Evolutionary conservation across 2,888 invertebrate genomes (phyloP).

Genomic region (Argyresthia goedartella): DNA sequence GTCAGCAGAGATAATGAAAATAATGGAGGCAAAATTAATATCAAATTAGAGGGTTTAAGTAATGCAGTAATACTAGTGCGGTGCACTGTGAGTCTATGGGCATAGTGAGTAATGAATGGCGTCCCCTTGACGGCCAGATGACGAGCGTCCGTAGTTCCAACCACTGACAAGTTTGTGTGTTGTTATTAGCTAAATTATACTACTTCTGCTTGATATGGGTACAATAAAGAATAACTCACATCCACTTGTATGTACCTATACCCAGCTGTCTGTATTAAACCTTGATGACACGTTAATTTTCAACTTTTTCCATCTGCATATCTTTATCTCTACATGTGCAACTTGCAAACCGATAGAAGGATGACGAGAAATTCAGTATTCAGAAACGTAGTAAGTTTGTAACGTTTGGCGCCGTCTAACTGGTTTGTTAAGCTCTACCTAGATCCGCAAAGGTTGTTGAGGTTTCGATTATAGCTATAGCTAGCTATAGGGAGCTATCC

Average conservation of each 20-base stretch:
- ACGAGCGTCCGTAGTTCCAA: conserved; percentile 10
- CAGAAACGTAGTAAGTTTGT: too few species aligned
- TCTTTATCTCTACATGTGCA: background rate
- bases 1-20: conserved; percentile 61
- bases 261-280: background rate
- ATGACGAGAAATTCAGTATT: too few species aligned
- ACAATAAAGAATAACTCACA: conserved; percentile 7
- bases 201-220: conserved; percentile 3
- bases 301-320: background rate
- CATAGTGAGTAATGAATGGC: conserved; percentile 28
- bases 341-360: too few species aligned
- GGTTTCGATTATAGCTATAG: too few species aligned
- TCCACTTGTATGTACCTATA: background rate
- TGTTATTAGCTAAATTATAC: conserved; percentile 9
- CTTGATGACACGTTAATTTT: conserved; percentile 1
- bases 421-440: too few species aligned
- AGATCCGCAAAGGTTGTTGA: too few species aligned
- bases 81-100: conserved; percentile 8
- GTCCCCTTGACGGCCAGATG: conserved; percentile 33
- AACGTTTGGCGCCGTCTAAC: too few species aligned
- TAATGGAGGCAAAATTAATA: conserved; percentile 64
- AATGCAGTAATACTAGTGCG: conserved; percentile 54
- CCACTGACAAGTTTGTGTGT: conserved; percentile 3
- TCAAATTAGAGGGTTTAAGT: conserved; percentile 61
- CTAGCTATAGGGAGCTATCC: too few species aligned